Percentiles rank a stretch among this genome's conserved stretches.
phyloP scores from a whole-genome alignment of 2,113 vertebrate species.

The Pygoscelis adeliae region DNA sequence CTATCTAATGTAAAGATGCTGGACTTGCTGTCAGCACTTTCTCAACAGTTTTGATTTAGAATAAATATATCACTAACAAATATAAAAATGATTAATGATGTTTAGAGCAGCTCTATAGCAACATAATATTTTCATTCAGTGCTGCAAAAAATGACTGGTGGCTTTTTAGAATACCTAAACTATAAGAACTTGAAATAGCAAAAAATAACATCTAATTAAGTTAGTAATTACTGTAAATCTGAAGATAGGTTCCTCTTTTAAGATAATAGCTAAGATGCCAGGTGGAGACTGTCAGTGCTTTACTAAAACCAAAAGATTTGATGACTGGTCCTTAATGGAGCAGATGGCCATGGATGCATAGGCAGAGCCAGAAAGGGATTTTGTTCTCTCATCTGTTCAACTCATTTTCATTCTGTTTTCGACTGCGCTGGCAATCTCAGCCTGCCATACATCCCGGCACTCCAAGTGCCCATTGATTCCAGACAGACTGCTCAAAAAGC shows the following conservation, averaged over 20 bases:
- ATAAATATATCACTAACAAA: background rate
- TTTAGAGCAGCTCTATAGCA: background rate
- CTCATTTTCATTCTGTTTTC: background rate
- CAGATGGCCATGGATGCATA: background rate
- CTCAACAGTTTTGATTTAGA: background rate
- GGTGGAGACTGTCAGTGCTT: background rate
- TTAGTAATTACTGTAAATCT: background rate
- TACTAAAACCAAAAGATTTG: background rate
- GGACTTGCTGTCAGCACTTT: background rate
- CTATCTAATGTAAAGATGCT: background rate
- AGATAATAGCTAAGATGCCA: background rate
- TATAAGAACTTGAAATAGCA: background rate
- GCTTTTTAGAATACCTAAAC: background rate
- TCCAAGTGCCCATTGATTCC: background rate
- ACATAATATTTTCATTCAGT: background rate
- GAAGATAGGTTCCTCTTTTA: background rate
- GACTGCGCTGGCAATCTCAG: background rate
- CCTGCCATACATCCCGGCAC: background rate
- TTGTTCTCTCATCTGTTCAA: constrained; percentile 4
- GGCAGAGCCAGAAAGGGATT: constrained; percentile 1
- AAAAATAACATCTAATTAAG: background rate
- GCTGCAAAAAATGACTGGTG: background rate
- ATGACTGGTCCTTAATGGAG: background rate
- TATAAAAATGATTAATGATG: background rate
- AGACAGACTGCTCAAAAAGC: background rate